Evolutionary conservation across 2,797 vertebrate genomes (phyloP).

Genomic region (Lates japonicus): DNA sequence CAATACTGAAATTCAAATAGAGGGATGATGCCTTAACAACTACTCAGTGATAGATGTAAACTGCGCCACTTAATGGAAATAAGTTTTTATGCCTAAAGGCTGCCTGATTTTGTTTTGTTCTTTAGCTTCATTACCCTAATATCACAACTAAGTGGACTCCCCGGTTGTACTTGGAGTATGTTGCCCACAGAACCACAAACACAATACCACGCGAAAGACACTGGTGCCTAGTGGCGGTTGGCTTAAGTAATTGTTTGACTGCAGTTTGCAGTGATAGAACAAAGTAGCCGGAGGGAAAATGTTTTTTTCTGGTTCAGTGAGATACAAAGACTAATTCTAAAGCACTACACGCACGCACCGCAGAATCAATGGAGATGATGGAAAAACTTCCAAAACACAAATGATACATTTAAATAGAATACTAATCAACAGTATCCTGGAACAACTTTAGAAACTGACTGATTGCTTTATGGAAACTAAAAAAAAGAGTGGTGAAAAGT

Average conservation of each 20-base stretch:
- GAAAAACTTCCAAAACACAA: conserved; percentile 71
- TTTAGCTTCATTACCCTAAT: conserved; percentile 34
- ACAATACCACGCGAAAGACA: conserved; percentile 79
- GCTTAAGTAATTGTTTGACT: conserved; percentile 72
- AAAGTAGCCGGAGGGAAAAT: conserved; percentile 65
- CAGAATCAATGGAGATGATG: conserved; percentile 72
- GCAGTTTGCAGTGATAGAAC: conserved; percentile 69
- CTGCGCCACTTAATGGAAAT: conserved; percentile 27
- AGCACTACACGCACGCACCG: conserved; percentile 38
- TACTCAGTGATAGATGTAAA: conserved; percentile 58
- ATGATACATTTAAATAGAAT: conserved; percentile 66
- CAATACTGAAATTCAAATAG: conserved; percentile 73
- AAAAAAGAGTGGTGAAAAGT: too few species aligned
- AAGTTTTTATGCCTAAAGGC: conserved; percentile 53
- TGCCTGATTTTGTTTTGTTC: conserved; percentile 50
- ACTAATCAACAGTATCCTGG: conserved; percentile 49
- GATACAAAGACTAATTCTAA: conserved; percentile 64
- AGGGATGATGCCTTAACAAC: conserved; percentile 52
- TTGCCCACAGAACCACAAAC: conserved; percentile 62
- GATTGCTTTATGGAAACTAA: conserved; percentile 28
- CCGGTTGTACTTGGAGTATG: conserved; percentile 27
- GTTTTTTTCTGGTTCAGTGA: conserved; percentile 51
- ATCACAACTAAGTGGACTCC: conserved; percentile 24
- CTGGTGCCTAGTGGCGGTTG: conserved; percentile 71
- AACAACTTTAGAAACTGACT: conserved; percentile 60